Evolutionary conservation across 2,888 invertebrate species (phyloP), one percentile per base, ranked within the genome.

Genomic region (Cephus pulcher): DNA sequence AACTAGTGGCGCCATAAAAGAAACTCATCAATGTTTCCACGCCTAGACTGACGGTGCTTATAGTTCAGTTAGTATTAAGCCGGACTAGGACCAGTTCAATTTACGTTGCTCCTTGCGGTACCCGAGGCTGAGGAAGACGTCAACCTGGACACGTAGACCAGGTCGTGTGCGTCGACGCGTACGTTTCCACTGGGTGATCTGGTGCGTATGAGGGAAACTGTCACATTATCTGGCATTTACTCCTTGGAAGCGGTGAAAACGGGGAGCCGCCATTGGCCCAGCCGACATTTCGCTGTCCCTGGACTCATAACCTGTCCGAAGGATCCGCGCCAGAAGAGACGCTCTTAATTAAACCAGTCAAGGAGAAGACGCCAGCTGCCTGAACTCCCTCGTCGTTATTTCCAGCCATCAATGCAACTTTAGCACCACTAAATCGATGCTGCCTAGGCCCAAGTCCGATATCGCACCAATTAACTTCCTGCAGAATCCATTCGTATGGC

Each of bases 311-410:
- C 79, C 81, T 77, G 83, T 80, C 81, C 81, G 78, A 79, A 79
- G 79, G 82, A 83, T 81, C 79, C 82, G 81, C 76, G 79, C 74
- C 75, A 73, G 76, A 77, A 82, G 79, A 78, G 80, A 79, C 77
- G 80, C 78, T 83, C 84, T 88, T 88, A 87, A 88, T 88, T 88
- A 87, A 88, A 84, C 82, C 77, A n/a, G 73, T 68, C 77, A 70
- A 71, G 76, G 70, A 75, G 76, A 79, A 73, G 77, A 78, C 79
- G 75, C 82, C 81, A 82, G 81, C 80, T 82, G 82, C 76, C 75
- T 76, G 75, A 70, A 32, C 68, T 75, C 68, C 75, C 40, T 34
- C 73, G 35, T 56, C 79, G 76, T 75, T 68, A 37, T 80, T 77
- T 80, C 81, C 77, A 32, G 37, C 71, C 77, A 80, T 83, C 81